These are phyloP conservation scores for Puntigrus tetrazona DNA, from an alignment of 2,113 vertebrate species.

Conservation along the genomic window DNA sequence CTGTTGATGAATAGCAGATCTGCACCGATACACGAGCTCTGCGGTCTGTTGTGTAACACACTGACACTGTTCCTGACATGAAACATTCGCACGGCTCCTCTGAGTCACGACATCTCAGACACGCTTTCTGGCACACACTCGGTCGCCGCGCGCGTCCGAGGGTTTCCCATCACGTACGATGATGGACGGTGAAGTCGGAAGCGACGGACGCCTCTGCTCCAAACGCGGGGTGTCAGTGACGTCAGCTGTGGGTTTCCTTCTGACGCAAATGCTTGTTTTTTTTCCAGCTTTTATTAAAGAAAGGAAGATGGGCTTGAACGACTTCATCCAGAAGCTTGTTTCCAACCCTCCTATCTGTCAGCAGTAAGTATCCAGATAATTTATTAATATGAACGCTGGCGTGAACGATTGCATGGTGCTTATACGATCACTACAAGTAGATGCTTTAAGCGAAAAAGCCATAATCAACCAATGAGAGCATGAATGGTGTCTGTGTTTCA, in stretches of 20 bases:
- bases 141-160: too few relatives aligned
- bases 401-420: neutral
- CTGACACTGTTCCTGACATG: neutral
- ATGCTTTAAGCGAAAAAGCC: neutral
- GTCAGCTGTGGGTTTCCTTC: conserved; percentile 33
- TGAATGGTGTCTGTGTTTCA: neutral
- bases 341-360: conserved; percentile 79
- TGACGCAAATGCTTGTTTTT: conserved; percentile 44
- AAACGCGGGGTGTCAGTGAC: conserved; percentile 20
- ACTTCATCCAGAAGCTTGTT: conserved; percentile 81
- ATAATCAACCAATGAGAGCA: neutral
- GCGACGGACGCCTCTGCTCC: too few relatives aligned
- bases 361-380: conserved; percentile 74
- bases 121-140: neutral
- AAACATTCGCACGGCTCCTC: neutral
- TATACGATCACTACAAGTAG: neutral
- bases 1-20: neutral
- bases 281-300: conserved; percentile 81
- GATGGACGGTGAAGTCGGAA: too few relatives aligned
- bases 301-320: conserved; percentile 81
- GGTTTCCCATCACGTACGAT: neutral
- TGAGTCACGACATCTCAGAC: neutral
- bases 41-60: conserved; percentile 36
- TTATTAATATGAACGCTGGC: neutral
- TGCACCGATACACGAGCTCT: neutral